Percentiles rank a stretch among this genome's conserved stretches.
Evolutionary conservation across 2,797 vertebrate species (phyloP).

Genomic region (Gallinago nigripennis): DNA sequence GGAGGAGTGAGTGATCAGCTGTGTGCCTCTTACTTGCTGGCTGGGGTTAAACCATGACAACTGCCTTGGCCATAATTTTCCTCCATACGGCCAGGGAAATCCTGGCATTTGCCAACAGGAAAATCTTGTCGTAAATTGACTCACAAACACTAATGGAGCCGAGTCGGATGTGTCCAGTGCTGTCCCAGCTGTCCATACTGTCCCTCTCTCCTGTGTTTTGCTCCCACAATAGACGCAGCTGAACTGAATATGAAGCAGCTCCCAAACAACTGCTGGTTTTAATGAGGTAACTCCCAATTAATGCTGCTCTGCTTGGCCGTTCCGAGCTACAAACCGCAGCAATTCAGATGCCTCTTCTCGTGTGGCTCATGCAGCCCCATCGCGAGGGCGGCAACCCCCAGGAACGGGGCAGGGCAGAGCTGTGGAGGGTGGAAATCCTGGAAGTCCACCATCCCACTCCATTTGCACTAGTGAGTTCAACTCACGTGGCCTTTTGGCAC

Average conservation of each 20-base stretch:
- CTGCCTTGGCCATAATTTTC: not conserved
- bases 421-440: not conserved
- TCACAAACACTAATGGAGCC: not conserved
- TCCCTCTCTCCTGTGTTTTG: not conserved
- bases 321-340: not conserved
- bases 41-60: not conserved
- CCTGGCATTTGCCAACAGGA: not conserved
- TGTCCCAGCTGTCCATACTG: not conserved
- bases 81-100: not conserved
- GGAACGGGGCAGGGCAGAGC: not conserved
- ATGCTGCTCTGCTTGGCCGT: not conserved
- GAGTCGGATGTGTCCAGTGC: not conserved
- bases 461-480: not conserved
- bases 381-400: not conserved
- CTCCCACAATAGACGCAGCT: not conserved
- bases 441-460: not conserved
- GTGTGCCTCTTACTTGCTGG: not conserved
- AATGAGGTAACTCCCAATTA: not conserved
- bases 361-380: not conserved
- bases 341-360: not conserved
- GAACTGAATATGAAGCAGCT: not conserved
- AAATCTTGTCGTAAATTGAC: not conserved
- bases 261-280: not conserved
- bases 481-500: not conserved
- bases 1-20: rapidly evolving